A percentile compares a stretch with the other conserved stretches of the same genome.
These are phyloP conservation scores for Hedychridium roseum DNA, from an alignment of 2,888 invertebrate species.

Conservation along the genomic window DNA sequence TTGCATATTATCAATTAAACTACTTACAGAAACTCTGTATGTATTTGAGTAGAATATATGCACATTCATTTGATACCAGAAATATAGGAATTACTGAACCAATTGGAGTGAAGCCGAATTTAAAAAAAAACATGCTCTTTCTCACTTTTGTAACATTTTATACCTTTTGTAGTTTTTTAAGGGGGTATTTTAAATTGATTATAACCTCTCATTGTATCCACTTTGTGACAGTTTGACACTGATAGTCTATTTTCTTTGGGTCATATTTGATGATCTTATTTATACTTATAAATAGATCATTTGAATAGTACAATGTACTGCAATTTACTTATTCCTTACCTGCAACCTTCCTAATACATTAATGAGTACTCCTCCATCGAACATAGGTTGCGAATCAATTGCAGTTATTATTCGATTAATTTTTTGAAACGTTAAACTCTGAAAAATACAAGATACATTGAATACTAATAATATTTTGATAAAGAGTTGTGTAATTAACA, in stretches of 20 bases:
- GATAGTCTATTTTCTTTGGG: too few species aligned
- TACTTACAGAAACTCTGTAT: conserved; percentile 10
- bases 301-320: too few species aligned
- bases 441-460: too few species aligned
- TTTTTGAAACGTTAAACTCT: conserved; percentile 92
- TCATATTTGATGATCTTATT: too few species aligned
- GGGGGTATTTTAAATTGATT: too few species aligned
- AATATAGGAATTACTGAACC: conserved; percentile 36
- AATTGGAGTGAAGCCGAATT: conserved; percentile 29
- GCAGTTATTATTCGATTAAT: conserved; percentile 92
- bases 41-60: background rate
- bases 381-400: conserved; percentile 97
- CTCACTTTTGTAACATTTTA: background rate
- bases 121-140: background rate
- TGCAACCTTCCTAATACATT: conserved; percentile 96
- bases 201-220: too few species aligned
- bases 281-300: too few species aligned
- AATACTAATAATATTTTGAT: too few species aligned
- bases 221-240: too few species aligned
- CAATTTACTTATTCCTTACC: conserved; percentile 68
- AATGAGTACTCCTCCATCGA: conserved; percentile 95
- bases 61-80: background rate
- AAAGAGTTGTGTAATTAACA: too few species aligned
- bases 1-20: too few species aligned
- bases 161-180: too few species aligned